phyloP scores from a whole-genome alignment of 2,113 vertebrate species.

The Cyphomyrus plagiostoma region DNA sequence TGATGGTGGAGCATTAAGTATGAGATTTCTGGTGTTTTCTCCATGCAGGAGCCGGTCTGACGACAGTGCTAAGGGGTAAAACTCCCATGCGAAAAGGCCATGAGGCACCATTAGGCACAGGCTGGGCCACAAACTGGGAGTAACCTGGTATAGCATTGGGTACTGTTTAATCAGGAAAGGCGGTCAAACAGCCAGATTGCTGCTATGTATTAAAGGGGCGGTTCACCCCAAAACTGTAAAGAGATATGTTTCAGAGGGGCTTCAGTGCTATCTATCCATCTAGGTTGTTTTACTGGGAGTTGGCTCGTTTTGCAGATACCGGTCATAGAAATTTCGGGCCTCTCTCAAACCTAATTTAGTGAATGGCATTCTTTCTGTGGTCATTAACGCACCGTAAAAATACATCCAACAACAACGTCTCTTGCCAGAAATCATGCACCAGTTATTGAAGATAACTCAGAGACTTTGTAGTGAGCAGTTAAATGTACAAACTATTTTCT shows the following conservation, averaged over 20 bases:
- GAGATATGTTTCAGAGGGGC: not conserved
- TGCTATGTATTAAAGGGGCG: not conserved
- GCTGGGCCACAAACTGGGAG: not conserved
- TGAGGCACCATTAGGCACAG: not conserved
- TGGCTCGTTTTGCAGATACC: not conserved
- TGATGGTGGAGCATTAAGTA: not conserved
- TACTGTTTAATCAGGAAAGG: too few relatives aligned
- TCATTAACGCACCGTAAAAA: not conserved
- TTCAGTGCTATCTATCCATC: not conserved
- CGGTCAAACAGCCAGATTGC: not conserved
- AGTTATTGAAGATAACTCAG: not conserved
- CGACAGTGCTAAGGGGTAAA: not conserved
- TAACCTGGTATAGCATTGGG: not conserved
- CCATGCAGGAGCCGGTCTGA: not conserved
- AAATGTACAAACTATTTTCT: not conserved
- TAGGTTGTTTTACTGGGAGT: not conserved
- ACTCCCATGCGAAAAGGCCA: not conserved
- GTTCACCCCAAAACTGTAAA: not conserved
- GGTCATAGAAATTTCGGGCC: not conserved
- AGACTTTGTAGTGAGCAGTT: not conserved
- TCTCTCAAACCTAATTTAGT: not conserved
- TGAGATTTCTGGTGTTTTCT: not conserved
- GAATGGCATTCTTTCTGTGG: not conserved
- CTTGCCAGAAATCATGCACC: not conserved
- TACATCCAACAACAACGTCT: not conserved